Evolutionary conservation across 1,140 invertebrate species (phyloP).

Genomic region (Pseudobourletiella spinata): DNA sequence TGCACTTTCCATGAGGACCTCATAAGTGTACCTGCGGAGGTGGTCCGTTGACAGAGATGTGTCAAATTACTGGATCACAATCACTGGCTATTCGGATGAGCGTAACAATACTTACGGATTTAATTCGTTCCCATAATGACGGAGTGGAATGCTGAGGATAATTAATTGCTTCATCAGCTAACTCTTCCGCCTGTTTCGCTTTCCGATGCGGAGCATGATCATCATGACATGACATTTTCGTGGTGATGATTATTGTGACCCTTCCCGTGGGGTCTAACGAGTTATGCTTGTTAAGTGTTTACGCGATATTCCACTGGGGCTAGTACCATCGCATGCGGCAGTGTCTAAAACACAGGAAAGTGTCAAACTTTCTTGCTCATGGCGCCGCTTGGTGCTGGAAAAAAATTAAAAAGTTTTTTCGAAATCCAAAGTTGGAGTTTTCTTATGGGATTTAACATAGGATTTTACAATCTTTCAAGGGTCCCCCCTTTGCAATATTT

Average conservation of each 20-base stretch:
- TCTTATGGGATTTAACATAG: no score
- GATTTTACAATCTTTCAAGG: no score
- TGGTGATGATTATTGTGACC: background rate
- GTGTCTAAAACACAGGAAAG: no score
- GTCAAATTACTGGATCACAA: background rate
- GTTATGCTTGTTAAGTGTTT: no score
- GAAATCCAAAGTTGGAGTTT: no score
- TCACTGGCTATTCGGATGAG: background rate
- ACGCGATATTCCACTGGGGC: no score
- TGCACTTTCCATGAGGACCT: slow-evolving; percentile 66
- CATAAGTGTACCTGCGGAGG: slow-evolving; percentile 79
- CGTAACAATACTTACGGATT: slow-evolving; percentile 18
- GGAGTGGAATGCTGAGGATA: background rate
- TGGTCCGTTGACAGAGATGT: slow-evolving; percentile 43
- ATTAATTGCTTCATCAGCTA: background rate
- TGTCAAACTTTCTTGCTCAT: no score
- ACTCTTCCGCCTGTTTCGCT: background rate
- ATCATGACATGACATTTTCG: background rate
- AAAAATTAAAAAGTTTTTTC: no score
- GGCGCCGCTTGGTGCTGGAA: no score
- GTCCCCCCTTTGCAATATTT: no score
- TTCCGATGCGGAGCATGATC: background rate
- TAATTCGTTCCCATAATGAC: slow-evolving; percentile 14
- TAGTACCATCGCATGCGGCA: no score
- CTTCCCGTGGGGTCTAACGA: no score